A percentile compares a stretch with the other conserved stretches of the same genome.
Conservation (phyloP, 2,113 vertebrate species). For the Trinectes maculatus region DNA sequence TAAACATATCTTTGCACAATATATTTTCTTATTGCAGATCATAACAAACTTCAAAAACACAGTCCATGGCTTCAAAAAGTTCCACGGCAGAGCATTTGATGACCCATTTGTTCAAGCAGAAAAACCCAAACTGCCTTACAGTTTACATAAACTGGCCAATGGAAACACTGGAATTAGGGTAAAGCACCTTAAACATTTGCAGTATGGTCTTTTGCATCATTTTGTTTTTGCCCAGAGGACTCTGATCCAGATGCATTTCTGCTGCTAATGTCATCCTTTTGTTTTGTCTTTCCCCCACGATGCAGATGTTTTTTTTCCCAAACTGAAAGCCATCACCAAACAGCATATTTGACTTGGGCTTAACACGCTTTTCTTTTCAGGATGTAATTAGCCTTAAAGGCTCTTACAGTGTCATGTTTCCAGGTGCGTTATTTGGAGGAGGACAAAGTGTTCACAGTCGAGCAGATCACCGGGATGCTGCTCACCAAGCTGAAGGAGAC, state of each 20-base stretch:
- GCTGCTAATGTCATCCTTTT: too few relatives aligned
- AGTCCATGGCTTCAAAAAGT: constrained; percentile 93
- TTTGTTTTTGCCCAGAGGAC: too few relatives aligned
- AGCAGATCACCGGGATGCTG: constrained; percentile 94
- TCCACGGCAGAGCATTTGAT: constrained; percentile 91
- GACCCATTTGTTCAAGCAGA: constrained; percentile 91
- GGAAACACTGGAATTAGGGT: constrained; percentile 93
- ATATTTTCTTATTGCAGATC: constrained; percentile 77
- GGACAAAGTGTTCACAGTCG: constrained; percentile 92
- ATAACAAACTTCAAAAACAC: constrained; percentile 96
- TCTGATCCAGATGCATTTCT: too few relatives aligned
- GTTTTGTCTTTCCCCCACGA: too few relatives aligned
- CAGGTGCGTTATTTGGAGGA: constrained; percentile 94
- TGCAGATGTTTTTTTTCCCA: not conserved
- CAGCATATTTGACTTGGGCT: too few relatives aligned
- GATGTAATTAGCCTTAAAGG: too few relatives aligned
- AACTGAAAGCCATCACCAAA: too few relatives aligned
- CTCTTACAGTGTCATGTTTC: constrained; percentile 25
- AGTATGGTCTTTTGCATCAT: too few relatives aligned
- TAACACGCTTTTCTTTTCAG: too few relatives aligned
- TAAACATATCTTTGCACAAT: not conserved
- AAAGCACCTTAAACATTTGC: constrained; percentile 8
- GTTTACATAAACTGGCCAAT: constrained; percentile 90
- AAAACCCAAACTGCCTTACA: constrained; percentile 89
- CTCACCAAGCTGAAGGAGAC: constrained; percentile 95